Conservation (phyloP, 2,113 vertebrate genomes). For the Onychostoma macrolepis region DNA sequence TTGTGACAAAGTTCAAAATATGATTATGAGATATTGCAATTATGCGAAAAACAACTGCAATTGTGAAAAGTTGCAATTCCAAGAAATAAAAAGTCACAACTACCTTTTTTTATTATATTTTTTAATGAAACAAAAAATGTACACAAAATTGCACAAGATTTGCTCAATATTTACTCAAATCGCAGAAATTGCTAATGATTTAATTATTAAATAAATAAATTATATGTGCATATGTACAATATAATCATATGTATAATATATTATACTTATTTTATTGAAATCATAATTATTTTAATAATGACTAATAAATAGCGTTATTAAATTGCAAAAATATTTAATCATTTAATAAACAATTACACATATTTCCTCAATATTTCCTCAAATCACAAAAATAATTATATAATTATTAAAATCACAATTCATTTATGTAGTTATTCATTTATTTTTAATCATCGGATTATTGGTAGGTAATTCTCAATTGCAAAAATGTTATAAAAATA, state of each 20-base stretch:
- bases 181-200: no score
- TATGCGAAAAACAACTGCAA: not conserved
- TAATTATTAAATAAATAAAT: no score
- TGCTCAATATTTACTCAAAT: not conserved
- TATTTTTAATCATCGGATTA: no score
- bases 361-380: no score
- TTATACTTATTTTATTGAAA: no score
- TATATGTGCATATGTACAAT: not conserved
- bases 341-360: not conserved
- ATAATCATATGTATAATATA: not conserved
- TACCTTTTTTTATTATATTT: not conserved
- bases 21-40: not conserved
- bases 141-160: not conserved
- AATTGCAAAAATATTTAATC: not conserved
- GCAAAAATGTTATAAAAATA: no score
- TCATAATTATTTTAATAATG: not conserved
- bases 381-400: no score
- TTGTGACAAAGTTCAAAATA: not conserved
- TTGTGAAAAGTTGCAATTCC: not conserved
- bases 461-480: no score
- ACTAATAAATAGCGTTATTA: not conserved
- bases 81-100: not conserved
- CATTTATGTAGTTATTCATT: no score
- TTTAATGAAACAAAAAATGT: not conserved
- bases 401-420: no score